Conservation (phyloP, 2,888 invertebrate genomes). For the Caenorhabditis panamensis region DNA sequence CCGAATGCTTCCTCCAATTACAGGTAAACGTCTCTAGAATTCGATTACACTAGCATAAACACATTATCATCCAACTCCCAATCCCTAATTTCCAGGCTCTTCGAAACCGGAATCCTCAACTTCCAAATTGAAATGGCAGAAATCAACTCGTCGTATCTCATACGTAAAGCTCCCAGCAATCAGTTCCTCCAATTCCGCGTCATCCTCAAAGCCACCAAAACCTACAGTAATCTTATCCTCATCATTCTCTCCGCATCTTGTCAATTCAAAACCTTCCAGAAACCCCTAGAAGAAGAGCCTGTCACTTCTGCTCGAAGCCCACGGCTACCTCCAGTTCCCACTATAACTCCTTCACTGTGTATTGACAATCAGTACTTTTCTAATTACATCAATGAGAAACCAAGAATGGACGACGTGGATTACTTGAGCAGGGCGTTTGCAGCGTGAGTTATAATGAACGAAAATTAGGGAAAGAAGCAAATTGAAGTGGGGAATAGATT, state of each 20-base stretch:
- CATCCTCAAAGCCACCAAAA: no score
- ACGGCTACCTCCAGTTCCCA: slow-evolving; percentile 23
- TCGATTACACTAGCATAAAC: no score
- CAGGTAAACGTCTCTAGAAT: no score
- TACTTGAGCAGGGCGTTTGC: slow-evolving; percentile 44
- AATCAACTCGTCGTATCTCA: slow-evolving; percentile 49
- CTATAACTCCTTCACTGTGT: slow-evolving; percentile 43
- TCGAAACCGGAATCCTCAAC: slow-evolving; percentile 7
- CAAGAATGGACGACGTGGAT: slow-evolving; percentile 35
- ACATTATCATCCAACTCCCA: background rate
- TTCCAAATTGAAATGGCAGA: slow-evolving; percentile 45
- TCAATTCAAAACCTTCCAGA: no score
- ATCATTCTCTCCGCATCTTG: no score
- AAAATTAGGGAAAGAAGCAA: no score
- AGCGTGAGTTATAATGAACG: slow-evolving; percentile 26
- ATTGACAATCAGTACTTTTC: slow-evolving; percentile 52
- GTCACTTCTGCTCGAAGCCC: slow-evolving; percentile 16
- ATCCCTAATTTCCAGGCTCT: background rate
- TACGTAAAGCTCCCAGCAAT: slow-evolving; percentile 44
- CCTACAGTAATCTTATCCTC: no score
- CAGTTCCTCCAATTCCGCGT: no score
- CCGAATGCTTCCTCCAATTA: slow-evolving; percentile 43
- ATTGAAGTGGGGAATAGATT: no score
- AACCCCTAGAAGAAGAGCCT: slow-evolving; percentile 19
- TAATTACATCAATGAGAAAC: slow-evolving; percentile 41